Conservation (phyloP, 1,140 invertebrate genomes). For the Bombyx mori region DNA sequence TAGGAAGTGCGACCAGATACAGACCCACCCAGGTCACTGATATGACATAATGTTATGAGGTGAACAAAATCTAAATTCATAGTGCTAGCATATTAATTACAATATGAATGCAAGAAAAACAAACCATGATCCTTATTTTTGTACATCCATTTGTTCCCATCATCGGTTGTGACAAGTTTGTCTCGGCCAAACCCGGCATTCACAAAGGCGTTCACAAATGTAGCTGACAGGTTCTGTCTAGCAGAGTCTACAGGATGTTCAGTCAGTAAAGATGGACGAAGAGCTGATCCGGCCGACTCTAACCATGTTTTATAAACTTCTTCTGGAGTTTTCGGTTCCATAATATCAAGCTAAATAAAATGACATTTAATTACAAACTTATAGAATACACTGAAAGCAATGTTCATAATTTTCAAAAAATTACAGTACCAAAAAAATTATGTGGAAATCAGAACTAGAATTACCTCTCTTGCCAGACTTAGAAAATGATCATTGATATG, state of each 20-base stretch:
- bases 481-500: slow-evolving; percentile 97
- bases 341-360: slow-evolving; percentile 89
- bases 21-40: too few species aligned
- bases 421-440: neutral
- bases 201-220: slow-evolving; percentile 99
- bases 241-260: slow-evolving; percentile 89
- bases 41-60: too few species aligned
- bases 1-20: too few species aligned
- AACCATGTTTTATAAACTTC: slow-evolving; percentile 99
- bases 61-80: too few species aligned
- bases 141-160: slow-evolving; percentile 98
- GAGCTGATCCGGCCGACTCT: slow-evolving; percentile 90
- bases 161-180: slow-evolving; percentile 95
- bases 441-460: neutral
- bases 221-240: slow-evolving; percentile 96
- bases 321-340: slow-evolving; percentile 99
- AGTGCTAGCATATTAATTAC: too few species aligned
- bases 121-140: slow-evolving; percentile 98
- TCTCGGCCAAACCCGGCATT: slow-evolving; percentile 99
- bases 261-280: slow-evolving; percentile 80
- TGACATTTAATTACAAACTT: slow-evolving; percentile 3
- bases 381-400: neutral
- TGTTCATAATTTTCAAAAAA: neutral
- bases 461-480: slow-evolving; percentile 93
- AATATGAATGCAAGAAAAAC: slow-evolving; percentile 5